A percentile compares a stretch with the other conserved stretches of the same genome.
Evolutionary conservation across 2,888 invertebrate species (phyloP).

Genomic region (Cheilosia impressa): DNA sequence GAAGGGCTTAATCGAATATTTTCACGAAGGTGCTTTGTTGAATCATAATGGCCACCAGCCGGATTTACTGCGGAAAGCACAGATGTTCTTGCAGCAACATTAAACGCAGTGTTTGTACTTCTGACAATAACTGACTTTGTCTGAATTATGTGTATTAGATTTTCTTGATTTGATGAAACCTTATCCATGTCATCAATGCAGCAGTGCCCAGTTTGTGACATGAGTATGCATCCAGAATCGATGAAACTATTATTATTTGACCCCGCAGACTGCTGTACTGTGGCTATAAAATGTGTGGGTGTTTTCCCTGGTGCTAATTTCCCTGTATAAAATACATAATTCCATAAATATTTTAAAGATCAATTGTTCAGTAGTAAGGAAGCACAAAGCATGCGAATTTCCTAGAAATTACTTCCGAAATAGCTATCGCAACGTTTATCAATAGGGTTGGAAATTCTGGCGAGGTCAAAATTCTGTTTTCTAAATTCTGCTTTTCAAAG

Average conservation of each 20-base stretch:
- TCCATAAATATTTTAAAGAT: background rate
- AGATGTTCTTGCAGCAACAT: slow-evolving; percentile 92
- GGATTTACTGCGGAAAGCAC: slow-evolving; percentile 98
- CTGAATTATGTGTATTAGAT: slow-evolving; percentile 97
- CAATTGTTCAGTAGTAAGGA: too few species aligned
- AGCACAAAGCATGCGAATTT: too few species aligned
- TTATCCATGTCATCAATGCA: slow-evolving; percentile 99
- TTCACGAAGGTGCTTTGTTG: slow-evolving; percentile 93
- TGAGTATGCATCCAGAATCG: slow-evolving; percentile 94
- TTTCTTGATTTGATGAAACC: slow-evolving; percentile 91
- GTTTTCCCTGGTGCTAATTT: slow-evolving; percentile 27
- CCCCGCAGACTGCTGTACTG: background rate
- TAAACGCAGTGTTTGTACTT: slow-evolving; percentile 93
- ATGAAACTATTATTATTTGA: background rate
- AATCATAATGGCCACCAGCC: slow-evolving; percentile 93
- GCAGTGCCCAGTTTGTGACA: slow-evolving; percentile 94
- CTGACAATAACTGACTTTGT: slow-evolving; percentile 95
- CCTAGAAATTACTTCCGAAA: too few species aligned
- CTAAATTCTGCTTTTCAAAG: too few species aligned
- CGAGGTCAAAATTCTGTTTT: too few species aligned
- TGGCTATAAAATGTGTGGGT: background rate
- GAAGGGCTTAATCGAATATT: slow-evolving; percentile 94
- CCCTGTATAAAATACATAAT: slow-evolving; percentile 11
- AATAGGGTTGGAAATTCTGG: too few species aligned
- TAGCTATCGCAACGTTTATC: background rate